Evolutionary conservation across 2,888 invertebrate species (phyloP), one percentile per base, ranked within the genome.

Genomic region (Cataglyphis livida): DNA sequence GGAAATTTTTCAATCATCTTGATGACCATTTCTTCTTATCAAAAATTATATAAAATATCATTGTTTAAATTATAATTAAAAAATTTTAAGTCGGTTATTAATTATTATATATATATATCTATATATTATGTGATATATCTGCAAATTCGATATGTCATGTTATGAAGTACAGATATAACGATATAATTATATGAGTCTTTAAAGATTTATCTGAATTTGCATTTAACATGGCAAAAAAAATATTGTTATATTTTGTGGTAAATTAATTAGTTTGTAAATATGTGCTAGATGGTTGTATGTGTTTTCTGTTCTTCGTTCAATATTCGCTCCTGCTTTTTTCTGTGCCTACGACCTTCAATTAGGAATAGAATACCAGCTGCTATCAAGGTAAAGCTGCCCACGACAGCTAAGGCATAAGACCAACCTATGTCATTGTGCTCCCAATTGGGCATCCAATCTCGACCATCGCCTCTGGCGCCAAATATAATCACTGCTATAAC

Each of bases 381-480:
- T 84, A 98, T 96, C 2, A 98, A 95, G 62, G 96, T 94, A 41
- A 98, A 95, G 0, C 97, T 97, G 1, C 98, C 98, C 62, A 98
- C 95, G 1, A 97, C 97, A 25, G 96, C 98, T 51, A 99, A 95
- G 0, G 98, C 99, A 95, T 96, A 99, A 0, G 99, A 98, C 98
- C 99, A 99, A 15, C 98, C 97, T 78, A 99, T 96, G 93, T 98
- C 97, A 95, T 99, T 99, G 94, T 98, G 98, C 91, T 99, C 98
- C 97, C 99, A 98, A 92, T 98, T 97, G 0, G 99, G 99, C 98
- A 99, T 98, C 98, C 99, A 98, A 92, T 98, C 98, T 87, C 99
- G 96, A 5, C 98, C 97, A 95, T 99, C 98, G 4, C 98, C 99
- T 93, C 97, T 96, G 0, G 97, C 97, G 54, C 99, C 99, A 95